phyloP scores from a whole-genome alignment of 2,113 vertebrate species.

The Dryoscopus gambensis region DNA sequence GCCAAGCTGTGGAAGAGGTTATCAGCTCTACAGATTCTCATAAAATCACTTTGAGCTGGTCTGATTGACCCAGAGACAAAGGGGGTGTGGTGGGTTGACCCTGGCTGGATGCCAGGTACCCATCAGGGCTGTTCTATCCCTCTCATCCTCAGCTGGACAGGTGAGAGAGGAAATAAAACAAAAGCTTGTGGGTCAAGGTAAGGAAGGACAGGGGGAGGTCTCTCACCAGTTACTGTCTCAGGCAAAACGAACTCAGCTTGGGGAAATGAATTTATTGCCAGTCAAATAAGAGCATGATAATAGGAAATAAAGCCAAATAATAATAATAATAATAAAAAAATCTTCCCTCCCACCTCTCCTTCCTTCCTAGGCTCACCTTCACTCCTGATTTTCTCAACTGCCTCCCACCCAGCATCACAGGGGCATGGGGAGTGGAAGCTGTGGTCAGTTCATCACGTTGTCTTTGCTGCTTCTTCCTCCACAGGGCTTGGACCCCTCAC shows the following conservation, averaged over 20 bases:
- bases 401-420: rapidly evolving
- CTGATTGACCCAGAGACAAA: neutral
- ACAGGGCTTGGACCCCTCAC: too few species aligned
- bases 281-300: too few species aligned
- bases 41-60: neutral
- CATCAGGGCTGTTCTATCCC: neutral
- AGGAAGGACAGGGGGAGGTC: neutral
- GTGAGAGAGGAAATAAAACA: neutral
- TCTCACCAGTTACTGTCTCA: too few species aligned
- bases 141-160: neutral
- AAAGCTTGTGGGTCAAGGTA: neutral
- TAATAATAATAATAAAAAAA: too few species aligned
- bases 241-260: neutral
- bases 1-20: neutral
- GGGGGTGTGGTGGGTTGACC: rapidly evolving
- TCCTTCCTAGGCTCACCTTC: neutral
- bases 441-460: too few species aligned
- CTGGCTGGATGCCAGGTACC: neutral
- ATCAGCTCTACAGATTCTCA: neutral
- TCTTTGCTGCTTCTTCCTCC: neutral
- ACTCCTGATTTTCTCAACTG: rapidly evolving
- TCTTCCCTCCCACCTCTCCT: rapidly evolving
- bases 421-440: rapidly evolving
- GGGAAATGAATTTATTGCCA: neutral
- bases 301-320: neutral